These are phyloP conservation scores for Amiota communis DNA, from an alignment of 2,888 invertebrate genomes.

Conservation along the genomic window DNA sequence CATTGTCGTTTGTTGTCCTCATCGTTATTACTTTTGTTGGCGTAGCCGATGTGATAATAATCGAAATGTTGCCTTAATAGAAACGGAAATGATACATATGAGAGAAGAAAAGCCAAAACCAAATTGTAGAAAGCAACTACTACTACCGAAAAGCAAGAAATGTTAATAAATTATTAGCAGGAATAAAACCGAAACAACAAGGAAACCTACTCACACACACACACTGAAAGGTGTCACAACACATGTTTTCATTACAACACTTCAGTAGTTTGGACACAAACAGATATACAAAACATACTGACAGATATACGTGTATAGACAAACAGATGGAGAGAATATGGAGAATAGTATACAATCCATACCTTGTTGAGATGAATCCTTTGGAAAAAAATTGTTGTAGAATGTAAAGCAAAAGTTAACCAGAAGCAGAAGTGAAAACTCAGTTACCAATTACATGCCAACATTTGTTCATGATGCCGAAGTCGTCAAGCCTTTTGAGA, in stretches of 20 bases:
- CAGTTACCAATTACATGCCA: constrained; percentile 20
- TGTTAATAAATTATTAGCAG: constrained; percentile 63
- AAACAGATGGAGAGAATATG: background rate
- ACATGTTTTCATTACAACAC: constrained; percentile 38
- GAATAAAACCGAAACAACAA: too few relatives aligned
- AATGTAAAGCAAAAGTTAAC: background rate
- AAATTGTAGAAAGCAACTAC: background rate
- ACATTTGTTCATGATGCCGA: background rate
- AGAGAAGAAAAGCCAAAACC: background rate
- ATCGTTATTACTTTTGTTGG: background rate
- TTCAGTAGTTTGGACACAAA: background rate
- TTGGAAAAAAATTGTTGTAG: background rate
- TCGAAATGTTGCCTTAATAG: constrained; percentile 23
- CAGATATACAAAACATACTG: background rate
- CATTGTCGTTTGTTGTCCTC: background rate
- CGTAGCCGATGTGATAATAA: constrained; percentile 24
- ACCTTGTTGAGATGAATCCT: background rate
- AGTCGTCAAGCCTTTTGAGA: background rate
- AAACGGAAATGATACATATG: constrained; percentile 18
- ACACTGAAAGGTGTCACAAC: constrained; percentile 39
- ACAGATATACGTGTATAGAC: background rate
- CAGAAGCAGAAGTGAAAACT: constrained; percentile 18
- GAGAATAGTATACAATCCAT: background rate
- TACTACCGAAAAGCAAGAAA: constrained; percentile 53
- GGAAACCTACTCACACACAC: constrained; percentile 2